Base-by-base conservation (phyloP, 2,797 vertebrate species). In the Periparus ater region DNA sequence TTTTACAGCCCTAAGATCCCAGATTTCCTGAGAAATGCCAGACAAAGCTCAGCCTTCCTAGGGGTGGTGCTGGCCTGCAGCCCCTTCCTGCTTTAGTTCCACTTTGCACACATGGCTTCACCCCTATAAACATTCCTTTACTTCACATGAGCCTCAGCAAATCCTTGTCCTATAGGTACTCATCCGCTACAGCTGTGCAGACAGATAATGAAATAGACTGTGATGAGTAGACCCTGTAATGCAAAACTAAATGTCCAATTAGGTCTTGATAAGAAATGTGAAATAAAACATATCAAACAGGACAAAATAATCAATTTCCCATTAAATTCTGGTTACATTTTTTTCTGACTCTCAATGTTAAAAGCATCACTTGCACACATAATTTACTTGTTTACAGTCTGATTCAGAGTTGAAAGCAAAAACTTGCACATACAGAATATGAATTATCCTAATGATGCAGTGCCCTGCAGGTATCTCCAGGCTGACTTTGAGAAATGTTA, bases 251-350 rank as follows among this genome's bases (percentile, higher is more conserved):
- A 78, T 38, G 29, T 66, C n/a, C 48, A 84, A 40, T 88, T 93
- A 83, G 38, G 78, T 72, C 88, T 76, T 72, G 61, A 79, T 60
- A 71, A 55, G 26, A 94, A 89, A 71, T 50, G 57, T 79, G 71
- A 95, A 96, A 92, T 83, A 87, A 71, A 94, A 68, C 23, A 82
- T 53, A 58, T 83, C 51, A 88, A 94, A 47, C 12, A 17, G 22
- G 57, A 83, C 61, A 91, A 85, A 62, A 94, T 50, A 90, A 95
- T 94, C 44, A 51, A 65, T 94, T 92, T 91, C 40, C 72, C 51
- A 70, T 95, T 95, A 92, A 66, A 92, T 72, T 77, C 17, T 40
- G 17, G 68, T 83, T 72, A 22, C 13, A 12, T 61, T 82, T 90
- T 66, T 42, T 73, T 7, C 45, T 71, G 40, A 47, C n/a, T 87